Base-by-base conservation (phyloP, 2,888 invertebrate species). In the Patella depressa region DNA sequence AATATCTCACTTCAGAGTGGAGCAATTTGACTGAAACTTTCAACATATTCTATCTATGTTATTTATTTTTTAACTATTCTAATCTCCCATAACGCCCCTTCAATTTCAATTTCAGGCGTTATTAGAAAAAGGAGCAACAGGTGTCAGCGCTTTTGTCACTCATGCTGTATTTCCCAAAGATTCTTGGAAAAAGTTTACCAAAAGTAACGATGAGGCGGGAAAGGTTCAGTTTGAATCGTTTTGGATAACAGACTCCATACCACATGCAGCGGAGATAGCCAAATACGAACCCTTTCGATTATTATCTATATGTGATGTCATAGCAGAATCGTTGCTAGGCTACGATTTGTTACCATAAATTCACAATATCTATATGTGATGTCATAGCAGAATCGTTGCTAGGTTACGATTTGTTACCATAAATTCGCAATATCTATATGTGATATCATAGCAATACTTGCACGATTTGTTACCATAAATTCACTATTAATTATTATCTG, bases 241-340 rank as follows among this genome's bases (percentile, higher is more conserved):
- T 84, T 92, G 91, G 91, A 90, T 92, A 75, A 92, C 92, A 2
- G 91, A 92, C 79, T 91, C 91, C 4, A 80, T 92, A 2, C 92
- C 92, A 24, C 91, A 92, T 80, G 90, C 91, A 5, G 74, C 74
- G 11, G 86, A 86, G 12, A 91, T 92, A 53, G 84, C 87, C 71
- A 72, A 89, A 69, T 82, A 91, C 77, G 75, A 83, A 11, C 92
- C 92, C 4, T 92, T 92, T 82, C 85, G 87, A 78, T 83, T 92
- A 65, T 82, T 92, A 29, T 90, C 90, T 1, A 83, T 92, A 55
- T 86, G 88, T 75, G 87, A 85, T 5, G 85, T 89, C 53, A 90
- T 92, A 65, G 88, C 89, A 12, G 89, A 89, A 53, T 85, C 86
- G 75, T 81, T 92, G 73, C 84, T 90, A 57, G 91, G 91, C 2